Evolutionary conservation across 2,888 invertebrate species (phyloP).

Genomic region (Epistrophe grossulariae): DNA sequence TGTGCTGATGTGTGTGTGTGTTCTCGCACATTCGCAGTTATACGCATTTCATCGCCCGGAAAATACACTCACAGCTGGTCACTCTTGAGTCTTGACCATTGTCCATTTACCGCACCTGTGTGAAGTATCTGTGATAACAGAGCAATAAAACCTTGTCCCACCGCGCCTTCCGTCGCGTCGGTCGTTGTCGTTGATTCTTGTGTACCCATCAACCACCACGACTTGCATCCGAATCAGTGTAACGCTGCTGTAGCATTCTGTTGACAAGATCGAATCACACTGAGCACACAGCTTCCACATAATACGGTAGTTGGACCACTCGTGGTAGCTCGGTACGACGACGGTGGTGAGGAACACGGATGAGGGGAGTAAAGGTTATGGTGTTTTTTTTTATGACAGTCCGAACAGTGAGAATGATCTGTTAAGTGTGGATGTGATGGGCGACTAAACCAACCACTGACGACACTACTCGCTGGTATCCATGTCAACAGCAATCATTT

Average conservation of each 20-base stretch:
- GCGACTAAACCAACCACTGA: slow-evolving; percentile 78
- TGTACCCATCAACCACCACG: slow-evolving; percentile 58
- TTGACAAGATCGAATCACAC: slow-evolving; percentile 76
- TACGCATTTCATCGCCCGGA: slow-evolving; percentile 50
- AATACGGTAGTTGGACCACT: slow-evolving; percentile 67
- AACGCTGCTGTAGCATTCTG: slow-evolving; percentile 66
- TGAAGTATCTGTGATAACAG: slow-evolving; percentile 73
- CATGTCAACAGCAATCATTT: slow-evolving; percentile 75
- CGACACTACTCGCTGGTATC: slow-evolving; percentile 64
- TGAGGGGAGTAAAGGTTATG: slow-evolving; percentile 36
- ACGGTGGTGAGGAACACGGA: slow-evolving; percentile 8
- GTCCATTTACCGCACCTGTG: slow-evolving; percentile 73
- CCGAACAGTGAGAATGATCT: slow-evolving; percentile 71
- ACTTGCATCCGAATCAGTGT: slow-evolving; percentile 60
- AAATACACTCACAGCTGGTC: slow-evolving; percentile 35
- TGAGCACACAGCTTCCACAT: slow-evolving; percentile 74
- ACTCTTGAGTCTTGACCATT: slow-evolving; percentile 47
- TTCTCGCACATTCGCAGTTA: slow-evolving; percentile 67
- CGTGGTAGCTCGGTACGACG: neutral
- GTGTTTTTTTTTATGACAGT: slow-evolving; percentile 63
- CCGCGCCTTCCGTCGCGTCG: too few relatives aligned
- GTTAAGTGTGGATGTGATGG: slow-evolving; percentile 73
- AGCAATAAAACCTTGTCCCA: slow-evolving; percentile 63
- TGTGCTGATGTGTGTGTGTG: slow-evolving; percentile 8
- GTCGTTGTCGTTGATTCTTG: neutral